Evolutionary conservation across 2,113 vertebrate species (phyloP).

Genomic region (Xenus cinereus): DNA sequence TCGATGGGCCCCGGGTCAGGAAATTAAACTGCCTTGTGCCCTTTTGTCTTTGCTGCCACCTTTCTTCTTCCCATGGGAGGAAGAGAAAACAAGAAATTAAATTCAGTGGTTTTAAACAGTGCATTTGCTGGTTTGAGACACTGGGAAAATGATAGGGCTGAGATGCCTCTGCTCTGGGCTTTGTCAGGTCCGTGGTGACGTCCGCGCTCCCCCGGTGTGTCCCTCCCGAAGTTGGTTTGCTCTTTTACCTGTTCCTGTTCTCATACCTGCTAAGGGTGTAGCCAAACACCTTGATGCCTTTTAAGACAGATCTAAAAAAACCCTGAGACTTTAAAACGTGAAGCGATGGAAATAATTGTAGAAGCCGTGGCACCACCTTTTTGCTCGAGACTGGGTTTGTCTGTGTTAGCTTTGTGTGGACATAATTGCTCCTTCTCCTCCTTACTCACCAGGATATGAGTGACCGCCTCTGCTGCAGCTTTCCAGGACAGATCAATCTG

Average conservation of each 20-base stretch:
- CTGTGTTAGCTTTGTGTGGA: background rate
- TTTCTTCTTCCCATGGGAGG: background rate
- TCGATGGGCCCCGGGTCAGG: background rate
- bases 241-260: background rate
- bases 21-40: background rate
- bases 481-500: background rate
- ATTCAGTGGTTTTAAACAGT: background rate
- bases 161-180: background rate
- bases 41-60: background rate
- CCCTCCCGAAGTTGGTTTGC: background rate
- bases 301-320: background rate
- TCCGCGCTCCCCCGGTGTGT: background rate
- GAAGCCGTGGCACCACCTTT: background rate
- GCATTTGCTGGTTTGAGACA: background rate
- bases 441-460: background rate
- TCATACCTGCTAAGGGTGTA: background rate
- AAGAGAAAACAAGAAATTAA: background rate
- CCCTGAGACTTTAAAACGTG: background rate
- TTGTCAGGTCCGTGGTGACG: accelerated
- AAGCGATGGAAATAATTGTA: background rate
- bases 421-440: background rate
- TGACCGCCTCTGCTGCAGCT: background rate
- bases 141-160: background rate
- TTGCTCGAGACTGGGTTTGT: background rate
- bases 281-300: background rate